A percentile compares a stretch with the other conserved stretches of the same genome.
phyloP scores from a whole-genome alignment of 2,113 vertebrate genomes.

The Cervus canadensis region DNA sequence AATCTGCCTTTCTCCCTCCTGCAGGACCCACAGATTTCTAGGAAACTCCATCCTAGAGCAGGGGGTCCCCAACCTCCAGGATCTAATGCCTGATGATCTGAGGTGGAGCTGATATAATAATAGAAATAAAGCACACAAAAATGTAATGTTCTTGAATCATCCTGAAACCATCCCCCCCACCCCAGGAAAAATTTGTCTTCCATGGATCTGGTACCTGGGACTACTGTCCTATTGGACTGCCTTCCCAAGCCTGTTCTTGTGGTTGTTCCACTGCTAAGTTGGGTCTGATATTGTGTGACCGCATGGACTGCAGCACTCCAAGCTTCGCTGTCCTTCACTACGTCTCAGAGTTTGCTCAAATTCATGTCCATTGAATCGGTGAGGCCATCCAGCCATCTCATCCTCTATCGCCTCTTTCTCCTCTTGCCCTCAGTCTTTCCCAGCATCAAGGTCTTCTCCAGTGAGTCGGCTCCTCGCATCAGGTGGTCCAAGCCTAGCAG shows the following conservation, averaged over 20 bases:
- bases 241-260: background rate
- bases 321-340: background rate
- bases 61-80: background rate
- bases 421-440: background rate
- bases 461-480: background rate
- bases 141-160: background rate
- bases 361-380: background rate
- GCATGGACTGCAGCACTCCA: background rate
- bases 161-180: background rate
- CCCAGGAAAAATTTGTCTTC: background rate
- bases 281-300: background rate
- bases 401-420: background rate
- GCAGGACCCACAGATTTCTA: background rate
- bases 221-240: background rate
- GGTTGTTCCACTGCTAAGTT: background rate
- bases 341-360: background rate
- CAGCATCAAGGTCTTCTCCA: background rate
- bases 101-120: background rate
- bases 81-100: background rate
- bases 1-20: background rate
- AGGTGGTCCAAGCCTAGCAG: background rate
- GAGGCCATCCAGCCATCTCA: no score
- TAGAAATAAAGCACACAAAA: background rate
- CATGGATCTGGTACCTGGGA: background rate
- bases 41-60: background rate